These are phyloP conservation scores for Suillia variegata DNA, from an alignment of 2,888 invertebrate species.

Conservation along the genomic window DNA sequence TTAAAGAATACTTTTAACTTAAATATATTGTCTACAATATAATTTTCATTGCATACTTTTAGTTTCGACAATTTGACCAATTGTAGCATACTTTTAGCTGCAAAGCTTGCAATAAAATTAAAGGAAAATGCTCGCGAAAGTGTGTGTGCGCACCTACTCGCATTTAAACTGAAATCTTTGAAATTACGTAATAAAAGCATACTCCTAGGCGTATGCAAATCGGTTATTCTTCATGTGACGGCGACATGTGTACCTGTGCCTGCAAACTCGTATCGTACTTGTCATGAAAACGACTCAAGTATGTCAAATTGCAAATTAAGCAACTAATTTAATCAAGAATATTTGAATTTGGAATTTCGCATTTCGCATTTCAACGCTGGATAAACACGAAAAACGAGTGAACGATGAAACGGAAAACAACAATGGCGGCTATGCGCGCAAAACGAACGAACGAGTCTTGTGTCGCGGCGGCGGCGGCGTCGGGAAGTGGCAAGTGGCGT, in stretches of 20 bases:
- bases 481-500: too few species aligned
- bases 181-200: too few species aligned
- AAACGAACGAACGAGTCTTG: too few species aligned
- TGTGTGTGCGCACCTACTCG: too few species aligned
- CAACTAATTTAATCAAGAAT: slow-evolving; percentile 53
- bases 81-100: neutral
- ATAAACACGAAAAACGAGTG: neutral
- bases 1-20: neutral
- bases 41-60: too few species aligned
- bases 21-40: neutral
- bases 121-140: neutral
- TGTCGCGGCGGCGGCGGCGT: too few species aligned
- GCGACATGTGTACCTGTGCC: too few species aligned
- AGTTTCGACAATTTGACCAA: neutral
- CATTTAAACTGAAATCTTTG: too few species aligned
- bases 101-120: neutral
- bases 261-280: too few species aligned
- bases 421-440: slow-evolving; percentile 29
- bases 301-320: slow-evolving; percentile 47
- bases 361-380: neutral
- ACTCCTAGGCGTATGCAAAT: too few species aligned
- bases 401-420: slow-evolving; percentile 9
- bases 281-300: neutral
- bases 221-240: too few species aligned
- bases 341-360: slow-evolving; percentile 51